Evolutionary conservation across 1,140 invertebrate genomes (phyloP).

Genomic region (Neodiprion pinetum): DNA sequence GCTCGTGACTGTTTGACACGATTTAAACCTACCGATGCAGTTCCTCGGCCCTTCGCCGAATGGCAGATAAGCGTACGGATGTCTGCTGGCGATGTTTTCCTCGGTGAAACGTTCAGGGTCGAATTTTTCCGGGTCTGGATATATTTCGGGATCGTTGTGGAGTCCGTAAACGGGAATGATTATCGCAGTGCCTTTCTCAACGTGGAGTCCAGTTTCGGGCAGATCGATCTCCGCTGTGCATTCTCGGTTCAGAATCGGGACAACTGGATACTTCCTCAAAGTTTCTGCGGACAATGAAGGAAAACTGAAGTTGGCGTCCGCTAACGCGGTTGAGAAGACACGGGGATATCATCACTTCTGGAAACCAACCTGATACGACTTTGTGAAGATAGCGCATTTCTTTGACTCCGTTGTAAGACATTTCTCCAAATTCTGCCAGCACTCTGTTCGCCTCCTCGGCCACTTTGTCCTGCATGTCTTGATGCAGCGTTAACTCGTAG

Average conservation of each 20-base stretch:
- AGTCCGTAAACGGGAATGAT: slow-evolving; percentile 64
- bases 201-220: slow-evolving; percentile 51
- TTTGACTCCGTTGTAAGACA: slow-evolving; percentile 11
- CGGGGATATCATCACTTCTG: slow-evolving; percentile 16
- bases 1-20: too few species aligned
- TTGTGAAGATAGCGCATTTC: slow-evolving; percentile 38
- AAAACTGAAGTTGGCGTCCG: too few species aligned
- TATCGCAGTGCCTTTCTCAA: slow-evolving; percentile 59
- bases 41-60: slow-evolving; percentile 27
- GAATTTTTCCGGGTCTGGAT: slow-evolving; percentile 21
- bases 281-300: slow-evolving; percentile 53
- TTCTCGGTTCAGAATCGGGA: slow-evolving; percentile 59
- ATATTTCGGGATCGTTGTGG: slow-evolving; percentile 69
- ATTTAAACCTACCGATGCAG: slow-evolving; percentile 57
- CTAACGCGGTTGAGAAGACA: neutral
- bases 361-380: slow-evolving; percentile 23
- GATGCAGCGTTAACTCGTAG: slow-evolving; percentile 43
- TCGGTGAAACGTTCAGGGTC: too few species aligned
- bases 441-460: slow-evolving; percentile 33
- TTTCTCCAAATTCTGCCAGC: slow-evolving; percentile 24
- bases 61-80: too few species aligned
- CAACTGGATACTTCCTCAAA: slow-evolving; percentile 65
- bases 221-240: slow-evolving; percentile 62
- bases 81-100: too few species aligned
- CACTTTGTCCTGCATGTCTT: slow-evolving; percentile 38